A percentile compares a stretch with the other conserved stretches of the same genome.
Evolutionary conservation across 2,888 invertebrate genomes (phyloP).

Genomic region (Sepioteuthis lessoniana): DNA sequence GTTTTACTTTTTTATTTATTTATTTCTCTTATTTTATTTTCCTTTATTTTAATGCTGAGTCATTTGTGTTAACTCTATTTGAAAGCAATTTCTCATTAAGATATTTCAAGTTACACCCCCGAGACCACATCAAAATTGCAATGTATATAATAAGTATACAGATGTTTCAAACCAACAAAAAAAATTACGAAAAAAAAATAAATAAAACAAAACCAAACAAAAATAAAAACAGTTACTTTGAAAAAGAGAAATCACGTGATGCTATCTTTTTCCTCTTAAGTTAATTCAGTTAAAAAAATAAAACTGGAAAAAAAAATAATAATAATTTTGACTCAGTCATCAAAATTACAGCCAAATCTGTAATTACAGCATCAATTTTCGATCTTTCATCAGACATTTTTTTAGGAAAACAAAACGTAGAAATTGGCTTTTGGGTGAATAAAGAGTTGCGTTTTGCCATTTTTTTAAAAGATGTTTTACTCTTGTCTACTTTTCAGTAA

Average conservation of each 20-base stretch:
- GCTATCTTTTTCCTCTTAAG: not conserved
- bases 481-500: too few relatives aligned
- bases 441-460: not conserved
- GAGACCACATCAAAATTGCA: not conserved
- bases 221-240: not conserved
- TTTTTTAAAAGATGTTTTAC: too few relatives aligned
- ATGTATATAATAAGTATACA: slow-evolving; percentile 1
- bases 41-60: not conserved
- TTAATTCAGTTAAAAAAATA: not conserved
- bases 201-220: not conserved
- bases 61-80: not conserved
- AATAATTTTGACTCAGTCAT: not conserved
- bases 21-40: not conserved
- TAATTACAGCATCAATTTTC: not conserved
- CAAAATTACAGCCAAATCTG: not conserved
- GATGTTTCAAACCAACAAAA: not conserved
- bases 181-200: too few relatives aligned
- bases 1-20: too few relatives aligned
- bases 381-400: not conserved
- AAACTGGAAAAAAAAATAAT: not conserved
- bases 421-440: not conserved
- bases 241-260: not conserved
- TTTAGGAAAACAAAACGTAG: not conserved
- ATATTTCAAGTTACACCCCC: not conserved
- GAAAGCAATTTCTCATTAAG: not conserved